Conservation (phyloP, 1,140 invertebrate species). For the Dendrolimus punctatus region DNA sequence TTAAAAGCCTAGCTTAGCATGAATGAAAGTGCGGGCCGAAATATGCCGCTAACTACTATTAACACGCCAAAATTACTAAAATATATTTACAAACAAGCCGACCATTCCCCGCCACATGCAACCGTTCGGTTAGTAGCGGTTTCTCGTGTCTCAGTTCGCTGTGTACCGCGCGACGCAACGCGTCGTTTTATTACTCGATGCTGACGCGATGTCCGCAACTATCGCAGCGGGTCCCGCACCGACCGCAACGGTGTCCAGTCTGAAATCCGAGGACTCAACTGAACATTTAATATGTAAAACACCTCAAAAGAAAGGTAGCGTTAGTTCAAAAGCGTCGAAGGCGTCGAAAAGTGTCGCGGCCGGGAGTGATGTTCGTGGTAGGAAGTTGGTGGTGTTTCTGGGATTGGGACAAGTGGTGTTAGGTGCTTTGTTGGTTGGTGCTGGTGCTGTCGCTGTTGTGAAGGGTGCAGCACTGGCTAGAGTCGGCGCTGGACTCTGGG, state of each 20-base stretch:
- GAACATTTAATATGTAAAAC: constrained; percentile 73
- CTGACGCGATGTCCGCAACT: no score
- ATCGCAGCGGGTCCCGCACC: constrained; percentile 6
- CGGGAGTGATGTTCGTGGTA: constrained; percentile 40
- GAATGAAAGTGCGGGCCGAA: no score
- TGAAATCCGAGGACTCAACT: constrained; percentile 68
- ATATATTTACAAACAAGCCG: no score
- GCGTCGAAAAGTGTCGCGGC: constrained; percentile 55
- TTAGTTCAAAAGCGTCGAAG: constrained; percentile 38
- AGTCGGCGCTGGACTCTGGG: constrained; percentile 75
- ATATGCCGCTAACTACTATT: no score
- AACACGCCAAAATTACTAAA: no score
- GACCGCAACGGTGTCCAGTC: constrained; percentile 53
- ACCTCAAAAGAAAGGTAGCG: constrained; percentile 49
- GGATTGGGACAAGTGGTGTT: constrained; percentile 72
- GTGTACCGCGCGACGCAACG: no score
- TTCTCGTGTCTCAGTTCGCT: no score
- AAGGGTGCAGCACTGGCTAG: constrained; percentile 73
- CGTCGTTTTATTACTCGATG: no score
- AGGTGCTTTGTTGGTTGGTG: constrained; percentile 72
- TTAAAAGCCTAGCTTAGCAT: no score
- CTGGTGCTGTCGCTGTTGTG: constrained; percentile 72
- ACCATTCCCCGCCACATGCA: no score
- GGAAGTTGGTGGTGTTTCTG: constrained; percentile 63
- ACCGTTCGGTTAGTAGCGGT: no score